These are phyloP conservation scores for Pseudococcus longispinus DNA, from an alignment of 2,888 invertebrate species.

Conservation along the genomic window DNA sequence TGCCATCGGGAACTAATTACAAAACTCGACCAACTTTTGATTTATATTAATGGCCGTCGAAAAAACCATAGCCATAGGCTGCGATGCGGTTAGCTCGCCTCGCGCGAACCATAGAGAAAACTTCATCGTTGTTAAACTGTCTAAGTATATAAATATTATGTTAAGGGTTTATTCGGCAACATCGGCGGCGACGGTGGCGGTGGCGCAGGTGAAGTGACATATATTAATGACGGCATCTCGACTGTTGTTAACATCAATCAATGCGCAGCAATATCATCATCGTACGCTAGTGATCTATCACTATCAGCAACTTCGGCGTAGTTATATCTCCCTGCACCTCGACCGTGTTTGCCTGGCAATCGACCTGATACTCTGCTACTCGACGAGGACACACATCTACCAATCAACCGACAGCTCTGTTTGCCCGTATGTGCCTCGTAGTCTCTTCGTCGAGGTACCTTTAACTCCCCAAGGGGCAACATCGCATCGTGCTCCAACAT, in stretches of 20 bases:
- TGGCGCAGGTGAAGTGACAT: conserved; percentile 52
- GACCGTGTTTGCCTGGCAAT: neutral
- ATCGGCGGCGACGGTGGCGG: neutral
- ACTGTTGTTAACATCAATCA: conserved; percentile 55
- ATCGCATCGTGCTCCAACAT: neutral
- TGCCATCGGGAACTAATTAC: conserved; percentile 32
- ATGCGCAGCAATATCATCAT: conserved; percentile 49
- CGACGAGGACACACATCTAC: neutral
- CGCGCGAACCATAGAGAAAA: neutral
- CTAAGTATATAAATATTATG: conserved; percentile 55
- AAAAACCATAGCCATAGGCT: conserved; percentile 11
- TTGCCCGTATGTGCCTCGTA: neutral
- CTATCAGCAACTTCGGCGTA: conserved; percentile 47
- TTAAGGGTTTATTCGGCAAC: conserved; percentile 50
- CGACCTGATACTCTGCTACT: too few species aligned
- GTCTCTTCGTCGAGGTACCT: neutral
- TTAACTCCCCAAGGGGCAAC: neutral
- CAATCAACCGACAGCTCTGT: neutral
- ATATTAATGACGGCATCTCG: conserved; percentile 52
- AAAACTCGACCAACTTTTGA: conserved; percentile 49
- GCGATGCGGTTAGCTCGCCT: neutral
- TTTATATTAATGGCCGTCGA: conserved; percentile 46
- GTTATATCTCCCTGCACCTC: neutral
- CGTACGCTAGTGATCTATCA: conserved; percentile 47
- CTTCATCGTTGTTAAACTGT: conserved; percentile 49